Percentiles rank a stretch among this genome's conserved stretches.
Conservation (phyloP, 2,113 vertebrate genomes). For the Piliocolobus tephrosceles region DNA sequence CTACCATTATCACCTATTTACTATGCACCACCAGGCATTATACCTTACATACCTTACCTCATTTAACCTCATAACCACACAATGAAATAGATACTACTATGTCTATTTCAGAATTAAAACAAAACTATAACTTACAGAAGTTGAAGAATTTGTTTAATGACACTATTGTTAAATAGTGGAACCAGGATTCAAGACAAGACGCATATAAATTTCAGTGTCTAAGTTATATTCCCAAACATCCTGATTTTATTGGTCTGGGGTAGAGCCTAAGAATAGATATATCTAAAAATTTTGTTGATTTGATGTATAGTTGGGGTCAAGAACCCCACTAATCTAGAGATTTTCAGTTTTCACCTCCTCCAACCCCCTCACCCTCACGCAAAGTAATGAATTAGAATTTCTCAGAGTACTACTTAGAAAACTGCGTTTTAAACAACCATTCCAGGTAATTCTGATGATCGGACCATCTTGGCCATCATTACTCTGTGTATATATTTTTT, state of each 20-base stretch:
- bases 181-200: background rate
- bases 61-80: background rate
- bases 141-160: background rate
- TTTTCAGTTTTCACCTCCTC: background rate
- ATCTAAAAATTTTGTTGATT: background rate
- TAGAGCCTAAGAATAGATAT: background rate
- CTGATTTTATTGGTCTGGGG: background rate
- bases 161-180: background rate
- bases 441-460: background rate
- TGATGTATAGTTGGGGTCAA: background rate
- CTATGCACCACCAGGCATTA: background rate
- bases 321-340: background rate
- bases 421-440: background rate
- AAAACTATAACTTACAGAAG: background rate
- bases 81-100: background rate
- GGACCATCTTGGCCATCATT: background rate
- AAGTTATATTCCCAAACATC: background rate
- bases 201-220: background rate
- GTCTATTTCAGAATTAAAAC: constrained; percentile 7
- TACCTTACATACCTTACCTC: background rate
- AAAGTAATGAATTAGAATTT: background rate
- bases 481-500: background rate
- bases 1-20: constrained; percentile 26
- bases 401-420: background rate
- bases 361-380: accelerated